These are phyloP conservation scores for Monodelphis domestica DNA, from an alignment of 2,797 vertebrate genomes.

Conservation along the genomic window DNA sequence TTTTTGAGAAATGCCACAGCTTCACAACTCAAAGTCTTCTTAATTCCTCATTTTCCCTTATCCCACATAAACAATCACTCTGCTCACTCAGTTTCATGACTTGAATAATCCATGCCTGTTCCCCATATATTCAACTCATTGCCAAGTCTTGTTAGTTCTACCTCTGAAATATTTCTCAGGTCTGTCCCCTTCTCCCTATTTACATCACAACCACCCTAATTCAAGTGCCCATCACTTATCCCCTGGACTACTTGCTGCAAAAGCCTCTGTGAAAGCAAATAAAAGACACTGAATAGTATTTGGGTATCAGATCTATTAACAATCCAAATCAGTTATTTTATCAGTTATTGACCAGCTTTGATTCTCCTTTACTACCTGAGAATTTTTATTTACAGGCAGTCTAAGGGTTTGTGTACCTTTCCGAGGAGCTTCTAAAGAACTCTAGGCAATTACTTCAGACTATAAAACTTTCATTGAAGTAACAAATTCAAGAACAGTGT, in stretches of 20 bases:
- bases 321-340: neutral
- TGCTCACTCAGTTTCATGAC: neutral
- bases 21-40: neutral
- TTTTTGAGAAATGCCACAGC: neutral
- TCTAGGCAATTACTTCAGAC: neutral
- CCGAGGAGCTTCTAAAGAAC: neutral
- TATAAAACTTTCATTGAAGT: neutral
- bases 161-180: neutral
- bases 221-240: too few species aligned
- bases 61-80: neutral
- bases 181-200: neutral
- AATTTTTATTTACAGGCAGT: neutral
- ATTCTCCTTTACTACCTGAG: neutral
- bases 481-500: neutral
- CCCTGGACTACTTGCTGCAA: too few species aligned
- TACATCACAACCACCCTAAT: neutral
- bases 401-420: neutral
- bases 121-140: neutral
- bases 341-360: neutral
- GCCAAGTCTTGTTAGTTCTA: too few species aligned
- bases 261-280: neutral
- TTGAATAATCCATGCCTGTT: neutral
- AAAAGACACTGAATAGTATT: neutral
- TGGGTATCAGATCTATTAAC: neutral
- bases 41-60: neutral